Evolutionary conservation across 2,888 invertebrate genomes (phyloP), one percentile per base, ranked within the genome.

Genomic region (Heliconius charithonia): DNA sequence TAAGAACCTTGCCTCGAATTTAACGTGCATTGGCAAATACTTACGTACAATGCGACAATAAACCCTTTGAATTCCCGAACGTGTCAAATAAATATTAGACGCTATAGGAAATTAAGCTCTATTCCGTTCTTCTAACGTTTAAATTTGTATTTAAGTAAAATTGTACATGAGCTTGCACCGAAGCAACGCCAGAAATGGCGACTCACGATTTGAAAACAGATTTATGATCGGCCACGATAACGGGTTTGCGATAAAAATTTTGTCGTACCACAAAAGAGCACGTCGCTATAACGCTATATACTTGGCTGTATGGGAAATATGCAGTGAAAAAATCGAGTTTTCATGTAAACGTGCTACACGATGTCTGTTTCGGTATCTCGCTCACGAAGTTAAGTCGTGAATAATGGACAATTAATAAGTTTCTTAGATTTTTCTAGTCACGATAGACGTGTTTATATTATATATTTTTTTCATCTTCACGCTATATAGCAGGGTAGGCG

Each of bases 21-120:
- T 93, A 92, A 94, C 93, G 93, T 93, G 93, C 93, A 95, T 93
- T 93, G 91, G 93, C 93, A 93, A 94, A 94, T 94, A 93, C 94
- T 92, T 93, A 91, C 90, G 92, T 91, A 94, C 94, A 94, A 92
- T 93, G 91, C 93, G 91, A 91, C 92, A 89, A 88, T 90, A 92
- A 93, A 90, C 90, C 87, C 84, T 86, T 85, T 84, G 84, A 85
- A 89, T 89, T 86, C 85, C 87, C 82, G 88, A 91, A 92, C 87
- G 92, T 85, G 84, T 85, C 89, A 92, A 90, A 89, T 88, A 89
- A 89, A 89, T 87, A 84, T 85, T 85, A 84, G 74, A 73, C 67
- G 85, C 82, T 82, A 86, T 84, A 84, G 89, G 88, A 92, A 92
- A 92, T 90, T 89, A 87, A 82, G 85, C 93, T 92, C 91, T 94